Evolutionary conservation across 2,888 invertebrate genomes (phyloP).

Genomic region (Chymomyza procnemis): DNA sequence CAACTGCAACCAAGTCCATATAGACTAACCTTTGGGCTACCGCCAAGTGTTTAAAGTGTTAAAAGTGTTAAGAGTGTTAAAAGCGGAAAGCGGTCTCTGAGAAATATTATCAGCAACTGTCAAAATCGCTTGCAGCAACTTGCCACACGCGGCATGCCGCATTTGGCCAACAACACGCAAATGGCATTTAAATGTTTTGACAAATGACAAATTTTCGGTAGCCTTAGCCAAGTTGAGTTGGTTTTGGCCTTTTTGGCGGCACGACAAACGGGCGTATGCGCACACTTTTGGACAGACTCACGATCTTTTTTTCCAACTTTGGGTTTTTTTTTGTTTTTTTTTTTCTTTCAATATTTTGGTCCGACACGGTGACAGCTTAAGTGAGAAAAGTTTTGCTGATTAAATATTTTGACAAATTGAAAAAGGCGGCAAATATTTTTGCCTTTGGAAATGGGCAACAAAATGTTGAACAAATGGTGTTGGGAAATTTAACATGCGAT

Average conservation of each 20-base stretch:
- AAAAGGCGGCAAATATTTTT: constrained; percentile 37
- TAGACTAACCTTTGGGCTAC: constrained; percentile 18
- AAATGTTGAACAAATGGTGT: neutral
- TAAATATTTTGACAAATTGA: constrained; percentile 69
- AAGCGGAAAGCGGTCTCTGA: constrained; percentile 8
- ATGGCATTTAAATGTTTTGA: constrained; percentile 73
- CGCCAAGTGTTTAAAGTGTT: constrained; percentile 50
- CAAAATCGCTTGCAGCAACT: constrained; percentile 42
- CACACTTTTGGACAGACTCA: neutral
- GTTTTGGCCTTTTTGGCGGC: neutral
- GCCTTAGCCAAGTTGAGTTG: constrained; percentile 38
- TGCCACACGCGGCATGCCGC: constrained; percentile 11
- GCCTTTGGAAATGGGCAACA: constrained; percentile 22
- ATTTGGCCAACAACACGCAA: constrained; percentile 42
- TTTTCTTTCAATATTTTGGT: neutral
- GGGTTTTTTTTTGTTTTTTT: neutral
- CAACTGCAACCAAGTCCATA: neutral
- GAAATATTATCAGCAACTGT: constrained; percentile 66
- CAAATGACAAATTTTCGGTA: constrained; percentile 72
- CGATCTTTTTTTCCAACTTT: neutral
- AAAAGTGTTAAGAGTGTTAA: constrained; percentile 48
- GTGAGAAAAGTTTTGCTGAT: constrained; percentile 71
- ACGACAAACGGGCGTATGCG: neutral
- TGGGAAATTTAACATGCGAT: neutral
- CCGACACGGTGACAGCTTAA: constrained; percentile 55